A percentile compares a stretch with the other conserved stretches of the same genome.
These are phyloP conservation scores for Drosophila kokeensis DNA, from an alignment of 2,888 invertebrate genomes.

Conservation along the genomic window DNA sequence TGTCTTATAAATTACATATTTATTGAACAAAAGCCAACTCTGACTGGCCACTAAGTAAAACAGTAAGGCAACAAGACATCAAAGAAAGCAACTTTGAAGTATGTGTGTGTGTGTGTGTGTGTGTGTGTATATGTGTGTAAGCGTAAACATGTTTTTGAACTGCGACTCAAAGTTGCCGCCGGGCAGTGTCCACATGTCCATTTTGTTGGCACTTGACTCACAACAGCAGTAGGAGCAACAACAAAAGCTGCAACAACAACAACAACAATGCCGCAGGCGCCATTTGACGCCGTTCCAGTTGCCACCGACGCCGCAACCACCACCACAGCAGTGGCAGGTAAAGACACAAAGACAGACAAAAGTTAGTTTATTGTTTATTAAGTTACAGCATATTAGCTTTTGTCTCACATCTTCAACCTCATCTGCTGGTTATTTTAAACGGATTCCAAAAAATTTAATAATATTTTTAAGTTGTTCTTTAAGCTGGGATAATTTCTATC, in stretches of 20 bases:
- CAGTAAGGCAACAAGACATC: conserved; percentile 51
- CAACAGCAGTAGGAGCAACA: conserved; percentile 49
- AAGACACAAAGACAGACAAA: conserved; percentile 36
- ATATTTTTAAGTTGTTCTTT: background rate
- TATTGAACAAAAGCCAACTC: conserved; percentile 64
- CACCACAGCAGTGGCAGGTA: conserved; percentile 56
- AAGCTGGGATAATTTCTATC: background rate
- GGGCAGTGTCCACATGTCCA: conserved; percentile 69
- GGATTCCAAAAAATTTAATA: background rate
- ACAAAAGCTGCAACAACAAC: conserved; percentile 19
- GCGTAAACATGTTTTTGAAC: conserved; percentile 77
- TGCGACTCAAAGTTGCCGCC: conserved; percentile 68
- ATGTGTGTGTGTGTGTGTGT: conserved; percentile 9
- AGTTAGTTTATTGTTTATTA: conserved; percentile 39
- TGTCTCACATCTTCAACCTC: background rate
- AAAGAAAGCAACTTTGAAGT: conserved; percentile 68
- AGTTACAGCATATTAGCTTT: background rate
- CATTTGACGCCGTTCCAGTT: conserved; percentile 36
- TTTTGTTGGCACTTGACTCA: conserved; percentile 78
- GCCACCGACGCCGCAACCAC: conserved; percentile 6
- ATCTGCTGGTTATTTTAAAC: background rate
- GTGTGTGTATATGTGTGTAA: conserved; percentile 39
- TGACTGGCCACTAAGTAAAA: conserved; percentile 45
- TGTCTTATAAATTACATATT: conserved; percentile 69
- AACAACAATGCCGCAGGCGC: conserved; percentile 64